Conservation (phyloP, 2,888 invertebrate species). For the Pyralis farinalis region DNA sequence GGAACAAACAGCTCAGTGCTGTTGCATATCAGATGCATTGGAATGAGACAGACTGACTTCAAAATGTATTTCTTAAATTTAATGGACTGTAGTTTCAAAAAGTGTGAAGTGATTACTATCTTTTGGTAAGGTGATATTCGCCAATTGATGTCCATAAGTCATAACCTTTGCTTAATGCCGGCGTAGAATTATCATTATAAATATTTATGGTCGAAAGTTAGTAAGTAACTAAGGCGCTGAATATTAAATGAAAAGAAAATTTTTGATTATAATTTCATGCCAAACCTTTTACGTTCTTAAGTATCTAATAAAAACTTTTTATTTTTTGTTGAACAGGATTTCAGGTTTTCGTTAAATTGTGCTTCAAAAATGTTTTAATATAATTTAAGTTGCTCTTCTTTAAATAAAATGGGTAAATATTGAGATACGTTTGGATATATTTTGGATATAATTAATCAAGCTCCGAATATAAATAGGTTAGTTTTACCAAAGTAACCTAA, state of each 20-base stretch:
- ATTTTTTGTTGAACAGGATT: slow-evolving; percentile 12
- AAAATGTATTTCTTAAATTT: too few relatives aligned
- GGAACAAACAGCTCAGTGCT: too few relatives aligned
- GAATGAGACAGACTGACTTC: too few relatives aligned
- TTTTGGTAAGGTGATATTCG: too few relatives aligned
- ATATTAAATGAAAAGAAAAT: slow-evolving; percentile 6
- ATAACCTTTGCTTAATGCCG: background rate
- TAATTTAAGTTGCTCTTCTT: background rate
- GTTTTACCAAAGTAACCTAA: too few relatives aligned
- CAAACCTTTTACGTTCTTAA: slow-evolving; percentile 3
- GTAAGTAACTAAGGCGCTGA: slow-evolving; percentile 1
- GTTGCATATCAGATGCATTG: too few relatives aligned
- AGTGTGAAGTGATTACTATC: too few relatives aligned
- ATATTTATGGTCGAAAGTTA: slow-evolving; percentile 8
- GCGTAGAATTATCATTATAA: slow-evolving; percentile 2
- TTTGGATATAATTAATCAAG: too few relatives aligned
- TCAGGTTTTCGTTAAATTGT: slow-evolving; percentile 3
- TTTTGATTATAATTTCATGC: slow-evolving; percentile 7
- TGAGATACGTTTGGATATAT: too few relatives aligned
- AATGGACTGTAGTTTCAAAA: too few relatives aligned
- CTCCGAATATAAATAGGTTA: too few relatives aligned
- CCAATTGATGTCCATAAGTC: background rate
- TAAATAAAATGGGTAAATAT: too few relatives aligned
- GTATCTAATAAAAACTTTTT: slow-evolving; percentile 22
- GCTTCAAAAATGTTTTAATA: slow-evolving; percentile 1